Base-by-base conservation (phyloP, 2,888 invertebrate species). In the Hipparchia semele region DNA sequence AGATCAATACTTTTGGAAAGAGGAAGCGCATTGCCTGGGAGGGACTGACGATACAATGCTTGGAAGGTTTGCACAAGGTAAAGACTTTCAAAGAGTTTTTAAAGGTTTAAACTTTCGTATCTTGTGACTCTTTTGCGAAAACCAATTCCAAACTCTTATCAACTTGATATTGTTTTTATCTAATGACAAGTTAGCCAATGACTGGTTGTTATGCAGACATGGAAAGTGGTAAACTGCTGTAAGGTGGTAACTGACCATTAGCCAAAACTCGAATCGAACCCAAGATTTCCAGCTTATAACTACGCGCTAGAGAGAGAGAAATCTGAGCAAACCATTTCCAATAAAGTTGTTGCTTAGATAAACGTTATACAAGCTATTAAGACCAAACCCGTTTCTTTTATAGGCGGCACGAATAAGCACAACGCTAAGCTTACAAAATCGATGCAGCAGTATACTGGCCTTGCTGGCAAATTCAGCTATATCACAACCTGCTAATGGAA, bases 401-500 rank as follows among this genome's bases (percentile, higher is more conserved):
- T 78, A 96, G 95, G 98, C 98, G 33, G 98, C 99, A 13, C 96
- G 97, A 80, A 95, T 99, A 68, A 98, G 98, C 88, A 99, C 98
- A 85, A 96, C 96, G 2, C 92, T 99, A 74, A 98, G 97, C 78
- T 94, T 99, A 59, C 99, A 99, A 89, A 96, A 96, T 80, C 95
- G 98, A 65, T 99, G 99, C 84, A 98, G 98, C 70, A 97, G 97
- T 79, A 98, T 99, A 76, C 95, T 99, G 79, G 96, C 97, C 6
- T 93, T 98, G 46, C 88, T 99, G 66, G 98, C 98, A 0, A 96
- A 97, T 74, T 98, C 99, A 1, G 98, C 99, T 0, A 98, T 99
- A 83, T 97, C 97, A 12, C 96, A 97, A 81, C 96, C 95, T 4
- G 95, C 96, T 12, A 96, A 96, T 0, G 96, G 96, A 0, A 96